Percentiles rank a stretch among this genome's conserved stretches.
phyloP scores from a whole-genome alignment of 2,888 invertebrate species.

The Resseliella maxima region DNA sequence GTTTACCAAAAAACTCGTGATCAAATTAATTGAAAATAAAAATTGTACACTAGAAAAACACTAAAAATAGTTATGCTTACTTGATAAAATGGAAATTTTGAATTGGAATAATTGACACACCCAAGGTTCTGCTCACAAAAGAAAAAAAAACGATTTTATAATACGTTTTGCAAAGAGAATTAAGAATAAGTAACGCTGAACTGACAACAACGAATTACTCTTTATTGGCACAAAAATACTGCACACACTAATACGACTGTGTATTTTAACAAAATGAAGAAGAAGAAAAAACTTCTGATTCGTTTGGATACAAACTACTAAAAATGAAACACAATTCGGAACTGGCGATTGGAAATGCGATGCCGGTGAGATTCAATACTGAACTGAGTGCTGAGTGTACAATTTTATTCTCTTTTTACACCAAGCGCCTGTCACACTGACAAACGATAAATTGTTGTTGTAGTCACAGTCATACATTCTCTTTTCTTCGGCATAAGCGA shows the following conservation, averaged over 20 bases:
- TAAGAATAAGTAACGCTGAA: background rate
- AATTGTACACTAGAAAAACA: background rate
- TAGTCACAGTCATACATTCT: background rate
- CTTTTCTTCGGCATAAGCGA: no score
- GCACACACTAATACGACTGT: background rate
- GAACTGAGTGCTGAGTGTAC: constrained; percentile 5
- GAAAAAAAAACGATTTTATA: background rate
- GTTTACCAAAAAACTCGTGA: background rate
- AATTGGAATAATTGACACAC: constrained; percentile 8
- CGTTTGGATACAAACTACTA: background rate
- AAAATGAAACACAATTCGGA: background rate
- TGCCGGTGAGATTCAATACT: constrained; percentile 56
- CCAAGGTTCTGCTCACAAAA: constrained; percentile 24
- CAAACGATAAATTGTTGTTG: background rate
- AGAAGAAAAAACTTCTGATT: background rate
- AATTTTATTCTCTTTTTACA: background rate
- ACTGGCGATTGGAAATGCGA: constrained; percentile 8
- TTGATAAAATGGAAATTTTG: constrained; percentile 1
- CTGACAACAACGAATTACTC: constrained; percentile 5
- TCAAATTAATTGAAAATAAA: background rate
- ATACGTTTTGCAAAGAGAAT: background rate
- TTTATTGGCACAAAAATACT: background rate
- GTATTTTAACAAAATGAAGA: no score
- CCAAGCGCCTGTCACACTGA: background rate
- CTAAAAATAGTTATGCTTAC: constrained; percentile 5